phyloP scores from a whole-genome alignment of 2,797 vertebrate species.

The Arrhamphus sclerolepis region DNA sequence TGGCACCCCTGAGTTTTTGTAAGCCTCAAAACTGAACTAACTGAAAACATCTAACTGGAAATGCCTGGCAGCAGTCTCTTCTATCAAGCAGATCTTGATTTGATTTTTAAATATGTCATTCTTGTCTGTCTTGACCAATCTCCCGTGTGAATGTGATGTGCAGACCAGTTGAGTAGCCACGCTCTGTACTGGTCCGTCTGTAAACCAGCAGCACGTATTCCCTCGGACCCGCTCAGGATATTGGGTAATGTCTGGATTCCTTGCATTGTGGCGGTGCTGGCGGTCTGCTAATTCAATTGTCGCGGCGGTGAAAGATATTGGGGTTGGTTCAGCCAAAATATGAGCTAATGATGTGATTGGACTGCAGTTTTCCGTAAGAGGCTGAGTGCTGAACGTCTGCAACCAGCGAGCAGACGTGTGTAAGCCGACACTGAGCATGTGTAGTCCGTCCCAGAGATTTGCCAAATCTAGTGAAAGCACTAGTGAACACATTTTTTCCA shows the following conservation, averaged over 20 bases:
- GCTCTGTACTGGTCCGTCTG: slow-evolving; percentile 28
- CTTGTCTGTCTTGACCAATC: slow-evolving; percentile 2
- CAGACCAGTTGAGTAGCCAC: slow-evolving; percentile 29
- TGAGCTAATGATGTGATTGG: slow-evolving; percentile 47
- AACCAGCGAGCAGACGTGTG: slow-evolving; percentile 47
- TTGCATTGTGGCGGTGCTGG: slow-evolving; percentile 51
- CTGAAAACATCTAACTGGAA: neutral
- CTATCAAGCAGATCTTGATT: slow-evolving; percentile 30
- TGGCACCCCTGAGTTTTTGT: too few relatives aligned
- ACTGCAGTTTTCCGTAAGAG: slow-evolving; percentile 64
- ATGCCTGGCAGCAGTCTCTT: neutral
- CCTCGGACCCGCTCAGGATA: slow-evolving; percentile 50
- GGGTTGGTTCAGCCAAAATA: slow-evolving; percentile 44
- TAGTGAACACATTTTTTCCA: slow-evolving; percentile 7
- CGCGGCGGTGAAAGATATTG: slow-evolving; percentile 52
- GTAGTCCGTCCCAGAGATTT: neutral
- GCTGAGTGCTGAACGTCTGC: slow-evolving; percentile 39
- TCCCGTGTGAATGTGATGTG: slow-evolving; percentile 15
- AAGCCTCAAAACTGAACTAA: too few relatives aligned
- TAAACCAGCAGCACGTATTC: slow-evolving; percentile 26
- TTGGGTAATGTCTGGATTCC: slow-evolving; percentile 80
- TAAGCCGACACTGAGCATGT: slow-evolving; percentile 45
- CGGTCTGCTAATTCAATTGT: slow-evolving; percentile 67
- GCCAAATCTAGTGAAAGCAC: neutral
- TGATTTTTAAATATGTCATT: slow-evolving; percentile 31